Base-by-base conservation (phyloP, 2,113 vertebrate genomes). In the Laterallus jamaicensis region DNA sequence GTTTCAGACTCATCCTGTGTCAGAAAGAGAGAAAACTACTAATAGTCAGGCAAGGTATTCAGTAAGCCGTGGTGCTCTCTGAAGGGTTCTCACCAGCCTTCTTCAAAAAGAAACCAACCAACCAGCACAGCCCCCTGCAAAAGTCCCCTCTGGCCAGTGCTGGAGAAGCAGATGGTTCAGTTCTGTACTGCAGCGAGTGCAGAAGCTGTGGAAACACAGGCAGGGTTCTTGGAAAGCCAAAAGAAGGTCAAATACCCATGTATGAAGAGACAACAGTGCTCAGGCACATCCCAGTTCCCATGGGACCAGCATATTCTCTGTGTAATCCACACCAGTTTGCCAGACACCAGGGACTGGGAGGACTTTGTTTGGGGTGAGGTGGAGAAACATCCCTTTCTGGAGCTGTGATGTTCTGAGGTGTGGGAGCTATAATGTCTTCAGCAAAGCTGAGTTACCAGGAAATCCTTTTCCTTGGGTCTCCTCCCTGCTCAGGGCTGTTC, bases 401-500 rank as follows among this genome's bases (percentile, higher is more conserved):
- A 79, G 54, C 66, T 3, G 1, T 16, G 0, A 80, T 62, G 18
- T 5, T 15, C 54, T 0, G 1, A 60, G 60, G 31, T 0, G 0
- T 11, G 20, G 35, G 44, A 44, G 59, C 62, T 47, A 1, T 22
- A 6, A 24, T 26, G n/a, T 55, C 63, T 21, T 55, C 40, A 32
- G 66, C 44, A 75, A 25, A 74, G 63, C 66, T 32, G 66, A 79
- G 71, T 64, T 17, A 8, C 25, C 37, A 75, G 60, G 56, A 52
- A 3, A 26, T 71, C 0, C 0, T 39, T 62, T 71, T 69, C 44
- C 29, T 15, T 59, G 63, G 32, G 47, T 80, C 59, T 21, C 39
- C 25, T 37, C 21, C 35, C 25, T 11, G 35, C 13, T 35, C 1
- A 10, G 9, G 32, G 6, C 37, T 31, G 52, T 82, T 75, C 69